These are phyloP conservation scores for Phengaris alcon DNA, from an alignment of 2,888 invertebrate species.

Conservation along the genomic window DNA sequence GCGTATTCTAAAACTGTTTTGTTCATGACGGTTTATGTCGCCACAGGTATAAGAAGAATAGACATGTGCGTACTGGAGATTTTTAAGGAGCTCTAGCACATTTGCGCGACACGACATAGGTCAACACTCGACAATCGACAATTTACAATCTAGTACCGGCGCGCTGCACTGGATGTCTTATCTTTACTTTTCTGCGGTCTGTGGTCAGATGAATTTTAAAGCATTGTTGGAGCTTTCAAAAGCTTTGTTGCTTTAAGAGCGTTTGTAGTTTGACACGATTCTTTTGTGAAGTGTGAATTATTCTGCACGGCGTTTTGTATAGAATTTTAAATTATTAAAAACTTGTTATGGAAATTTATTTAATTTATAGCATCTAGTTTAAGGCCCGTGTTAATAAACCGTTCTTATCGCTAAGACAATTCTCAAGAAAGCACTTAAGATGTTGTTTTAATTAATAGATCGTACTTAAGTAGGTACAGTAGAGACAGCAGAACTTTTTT, in stretches of 20 bases:
- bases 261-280: slow-evolving; percentile 17
- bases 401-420: no score
- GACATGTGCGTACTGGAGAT: neutral
- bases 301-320: neutral
- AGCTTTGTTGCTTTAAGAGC: slow-evolving; percentile 16
- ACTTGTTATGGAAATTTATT: neutral
- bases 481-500: no score
- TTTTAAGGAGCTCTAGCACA: no score
- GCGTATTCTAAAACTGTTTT: slow-evolving; percentile 22
- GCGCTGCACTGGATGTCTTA: neutral
- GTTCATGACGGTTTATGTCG: neutral
- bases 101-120: no score
- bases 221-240: slow-evolving; percentile 17
- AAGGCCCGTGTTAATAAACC: neutral
- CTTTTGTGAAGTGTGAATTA: slow-evolving; percentile 4
- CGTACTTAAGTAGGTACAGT: no score
- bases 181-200: neutral
- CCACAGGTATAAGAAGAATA: neutral
- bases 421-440: no score
- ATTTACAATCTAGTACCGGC: no score
- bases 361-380: slow-evolving; percentile 1
- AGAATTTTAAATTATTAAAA: neutral
- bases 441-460: no score
- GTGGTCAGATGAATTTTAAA: slow-evolving; percentile 2
- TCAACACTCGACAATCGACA: no score